These are phyloP conservation scores for Stomatorhinus walkeri DNA, from an alignment of 2,797 vertebrate genomes.

Conservation along the genomic window DNA sequence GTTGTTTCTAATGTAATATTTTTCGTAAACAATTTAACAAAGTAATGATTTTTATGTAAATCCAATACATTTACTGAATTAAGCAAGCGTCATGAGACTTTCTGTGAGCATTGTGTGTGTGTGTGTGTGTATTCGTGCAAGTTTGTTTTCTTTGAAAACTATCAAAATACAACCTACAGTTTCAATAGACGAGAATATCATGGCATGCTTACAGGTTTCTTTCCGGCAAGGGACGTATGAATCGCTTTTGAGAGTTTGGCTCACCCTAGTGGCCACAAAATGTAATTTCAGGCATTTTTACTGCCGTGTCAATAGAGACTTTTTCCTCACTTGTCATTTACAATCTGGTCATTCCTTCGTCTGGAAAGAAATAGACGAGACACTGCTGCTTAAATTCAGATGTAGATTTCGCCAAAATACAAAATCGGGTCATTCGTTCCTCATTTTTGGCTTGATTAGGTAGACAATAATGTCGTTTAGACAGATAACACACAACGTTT, in stretches of 20 bases:
- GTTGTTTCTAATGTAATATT: neutral
- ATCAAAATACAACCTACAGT: neutral
- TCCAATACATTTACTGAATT: neutral
- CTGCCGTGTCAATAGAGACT: neutral
- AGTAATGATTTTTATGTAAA: neutral
- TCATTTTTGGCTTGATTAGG: neutral
- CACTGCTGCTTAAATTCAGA: neutral
- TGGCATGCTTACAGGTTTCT: neutral
- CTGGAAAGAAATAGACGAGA: neutral
- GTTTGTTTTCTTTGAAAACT: neutral
- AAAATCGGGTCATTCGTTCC: neutral
- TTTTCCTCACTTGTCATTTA: neutral
- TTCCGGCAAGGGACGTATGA: neutral
- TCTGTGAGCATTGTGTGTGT: neutral
- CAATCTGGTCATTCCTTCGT: neutral
- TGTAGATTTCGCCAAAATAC: neutral
- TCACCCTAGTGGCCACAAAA: neutral
- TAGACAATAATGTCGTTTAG: neutral
- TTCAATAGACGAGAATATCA: neutral
- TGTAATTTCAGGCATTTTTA: neutral
- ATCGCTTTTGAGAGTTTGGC: conserved; percentile 3
- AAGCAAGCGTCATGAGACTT: neutral
- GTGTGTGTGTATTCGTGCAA: neutral
- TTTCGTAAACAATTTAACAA: neutral
- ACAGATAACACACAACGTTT: neutral